phyloP scores from a whole-genome alignment of 2,888 invertebrate genomes.

The Eupithecia tripunctaria region DNA sequence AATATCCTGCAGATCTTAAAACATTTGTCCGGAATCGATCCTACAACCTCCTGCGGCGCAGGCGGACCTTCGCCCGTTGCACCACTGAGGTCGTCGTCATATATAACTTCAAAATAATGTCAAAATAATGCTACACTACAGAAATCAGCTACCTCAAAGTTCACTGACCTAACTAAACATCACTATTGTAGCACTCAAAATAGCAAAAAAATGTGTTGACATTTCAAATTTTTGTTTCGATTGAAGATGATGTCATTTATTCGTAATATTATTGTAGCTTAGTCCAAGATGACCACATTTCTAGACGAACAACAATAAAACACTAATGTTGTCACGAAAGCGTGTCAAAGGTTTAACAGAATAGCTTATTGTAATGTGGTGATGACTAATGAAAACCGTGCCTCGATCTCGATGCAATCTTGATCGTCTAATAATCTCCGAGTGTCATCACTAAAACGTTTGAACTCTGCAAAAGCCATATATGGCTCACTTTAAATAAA shows the following conservation, averaged over 20 bases:
- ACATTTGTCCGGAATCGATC: too few relatives aligned
- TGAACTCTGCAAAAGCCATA: slow-evolving; percentile 38
- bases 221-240: not conserved
- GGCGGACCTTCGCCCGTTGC: too few relatives aligned
- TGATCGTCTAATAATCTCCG: slow-evolving; percentile 37
- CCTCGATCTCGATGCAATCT: slow-evolving; percentile 33
- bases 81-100: too few relatives aligned
- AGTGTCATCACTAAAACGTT: slow-evolving; percentile 40
- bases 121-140: not conserved
- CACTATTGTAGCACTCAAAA: not conserved
- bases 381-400: slow-evolving; percentile 29
- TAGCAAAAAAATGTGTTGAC: slow-evolving; percentile 5
- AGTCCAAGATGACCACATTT: not conserved
- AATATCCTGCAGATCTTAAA: too few relatives aligned
- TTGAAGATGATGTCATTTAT: slow-evolving; percentile 9
- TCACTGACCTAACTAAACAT: slow-evolving; percentile 7
- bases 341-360: slow-evolving; percentile 3
- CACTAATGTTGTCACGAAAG: slow-evolving; percentile 4
- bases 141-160: not conserved
- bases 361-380: slow-evolving; percentile 1
- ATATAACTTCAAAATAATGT: too few relatives aligned
- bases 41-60: too few relatives aligned
- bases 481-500: slow-evolving; percentile 27
- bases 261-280: not conserved
- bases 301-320: not conserved